Evolutionary conservation across 2,113 vertebrate species (phyloP).

Genomic region (Hydrolagus affinis): DNA sequence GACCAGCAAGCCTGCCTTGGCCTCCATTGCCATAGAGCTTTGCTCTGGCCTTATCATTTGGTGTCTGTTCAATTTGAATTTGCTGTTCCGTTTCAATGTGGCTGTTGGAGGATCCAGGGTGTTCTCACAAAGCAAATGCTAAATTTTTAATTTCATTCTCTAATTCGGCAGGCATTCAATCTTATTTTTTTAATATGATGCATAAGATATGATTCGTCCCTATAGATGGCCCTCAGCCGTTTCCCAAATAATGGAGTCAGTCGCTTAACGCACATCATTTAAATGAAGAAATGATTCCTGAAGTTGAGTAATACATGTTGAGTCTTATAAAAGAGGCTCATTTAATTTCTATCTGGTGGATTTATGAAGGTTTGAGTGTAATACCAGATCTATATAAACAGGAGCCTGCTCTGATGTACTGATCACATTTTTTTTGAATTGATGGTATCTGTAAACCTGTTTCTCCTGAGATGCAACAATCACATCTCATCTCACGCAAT

Average conservation of each 20-base stretch:
- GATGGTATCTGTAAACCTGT: background rate
- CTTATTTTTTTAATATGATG: slow-evolving; percentile 8
- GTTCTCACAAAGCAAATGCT: no score
- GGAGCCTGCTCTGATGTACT: slow-evolving; percentile 2
- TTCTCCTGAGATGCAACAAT: background rate
- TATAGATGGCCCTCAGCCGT: background rate
- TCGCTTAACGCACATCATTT: background rate
- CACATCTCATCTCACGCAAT: no score
- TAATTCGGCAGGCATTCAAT: background rate
- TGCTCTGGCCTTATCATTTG: background rate
- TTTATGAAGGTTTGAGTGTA: background rate
- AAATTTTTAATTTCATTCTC: background rate
- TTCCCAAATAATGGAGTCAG: background rate
- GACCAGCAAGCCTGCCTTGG: background rate
- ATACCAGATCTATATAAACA: background rate
- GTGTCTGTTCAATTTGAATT: slow-evolving; percentile 15
- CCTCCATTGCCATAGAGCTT: background rate
- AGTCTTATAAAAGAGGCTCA: background rate
- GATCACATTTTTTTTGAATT: background rate
- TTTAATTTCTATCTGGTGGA: slow-evolving; percentile 13
- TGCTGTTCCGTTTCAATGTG: background rate
- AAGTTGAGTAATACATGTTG: slow-evolving; percentile 3
- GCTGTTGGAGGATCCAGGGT: background rate
- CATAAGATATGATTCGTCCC: background rate
- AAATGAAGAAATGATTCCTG: background rate